Percentiles rank a stretch among this genome's conserved stretches.
Evolutionary conservation across 2,888 invertebrate genomes (phyloP).

Genomic region (Drosophila yooni): DNA sequence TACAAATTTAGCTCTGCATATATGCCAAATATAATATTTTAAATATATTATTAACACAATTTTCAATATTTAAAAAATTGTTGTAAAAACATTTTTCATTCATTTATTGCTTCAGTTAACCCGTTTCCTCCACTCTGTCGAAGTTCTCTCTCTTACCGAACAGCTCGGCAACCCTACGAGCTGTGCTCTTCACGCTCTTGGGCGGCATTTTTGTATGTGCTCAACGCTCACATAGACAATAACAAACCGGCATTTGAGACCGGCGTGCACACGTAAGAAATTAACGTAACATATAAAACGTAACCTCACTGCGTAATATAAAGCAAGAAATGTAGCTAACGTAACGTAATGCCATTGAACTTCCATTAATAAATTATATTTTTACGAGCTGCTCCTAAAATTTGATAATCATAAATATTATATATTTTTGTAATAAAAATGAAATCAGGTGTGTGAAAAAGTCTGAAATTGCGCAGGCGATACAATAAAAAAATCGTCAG

Average conservation of each 20-base stretch:
- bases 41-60: not conserved
- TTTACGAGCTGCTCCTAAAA: constrained; percentile 12
- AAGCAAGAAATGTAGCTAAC: constrained; percentile 6
- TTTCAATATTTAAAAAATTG: not conserved
- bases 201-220: constrained; percentile 57
- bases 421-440: constrained; percentile 3
- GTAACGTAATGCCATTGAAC: constrained; percentile 53
- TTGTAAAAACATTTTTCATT: not conserved
- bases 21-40: not conserved
- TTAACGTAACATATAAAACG: constrained; percentile 23
- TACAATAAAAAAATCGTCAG: constrained; percentile 7
- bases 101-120: not conserved
- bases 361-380: constrained; percentile 8
- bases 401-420: constrained; percentile 1
- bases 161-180: constrained; percentile 64
- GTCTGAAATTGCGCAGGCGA: not conserved
- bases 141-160: not conserved
- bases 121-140: not conserved
- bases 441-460: constrained; percentile 14
- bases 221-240: constrained; percentile 23
- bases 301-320: not conserved
- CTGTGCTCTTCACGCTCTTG: constrained; percentile 14
- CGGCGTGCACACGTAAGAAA: constrained; percentile 29
- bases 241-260: constrained; percentile 62
- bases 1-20: not conserved